Percentiles rank a stretch among this genome's conserved stretches.
Evolutionary conservation across 2,888 invertebrate genomes (phyloP).

Genomic region (Germaria angustata): DNA sequence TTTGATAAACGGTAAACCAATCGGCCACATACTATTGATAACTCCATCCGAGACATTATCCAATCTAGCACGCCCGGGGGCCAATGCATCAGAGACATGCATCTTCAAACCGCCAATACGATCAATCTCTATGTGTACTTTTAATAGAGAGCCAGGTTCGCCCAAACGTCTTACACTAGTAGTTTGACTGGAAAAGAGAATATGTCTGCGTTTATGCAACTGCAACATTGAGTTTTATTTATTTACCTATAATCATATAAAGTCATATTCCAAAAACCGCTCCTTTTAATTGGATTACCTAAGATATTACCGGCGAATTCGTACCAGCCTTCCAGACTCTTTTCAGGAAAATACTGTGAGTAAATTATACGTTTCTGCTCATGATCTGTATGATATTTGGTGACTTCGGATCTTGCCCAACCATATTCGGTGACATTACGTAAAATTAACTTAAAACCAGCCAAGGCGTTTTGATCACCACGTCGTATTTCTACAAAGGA

Average conservation of each 20-base stretch:
- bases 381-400: conserved; percentile 87
- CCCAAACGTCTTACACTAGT: conserved; percentile 80
- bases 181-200: conserved; percentile 79
- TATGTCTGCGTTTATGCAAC: no score
- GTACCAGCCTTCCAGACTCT: conserved; percentile 86
- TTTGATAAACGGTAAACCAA: conserved; percentile 87
- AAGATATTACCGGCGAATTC: conserved; percentile 84
- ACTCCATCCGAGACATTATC: conserved; percentile 86
- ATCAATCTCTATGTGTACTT: conserved; percentile 87
- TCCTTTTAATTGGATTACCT: conserved; percentile 83
- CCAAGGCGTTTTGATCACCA: conserved; percentile 83
- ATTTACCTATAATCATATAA: conserved; percentile 83
- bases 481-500: conserved; percentile 84
- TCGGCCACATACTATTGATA: conserved; percentile 90
- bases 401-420: conserved; percentile 88
- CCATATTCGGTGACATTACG: conserved; percentile 88
- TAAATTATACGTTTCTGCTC: conserved; percentile 85
- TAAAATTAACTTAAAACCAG: conserved; percentile 86
- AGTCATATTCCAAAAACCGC: conserved; percentile 88
- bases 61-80: conserved; percentile 82
- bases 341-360: conserved; percentile 91
- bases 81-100: conserved; percentile 87
- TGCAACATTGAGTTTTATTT: neutral
- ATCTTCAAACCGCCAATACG: conserved; percentile 88
- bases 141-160: conserved; percentile 80